Conservation (phyloP, 2,888 invertebrate species). For the Dryobota labecula region DNA sequence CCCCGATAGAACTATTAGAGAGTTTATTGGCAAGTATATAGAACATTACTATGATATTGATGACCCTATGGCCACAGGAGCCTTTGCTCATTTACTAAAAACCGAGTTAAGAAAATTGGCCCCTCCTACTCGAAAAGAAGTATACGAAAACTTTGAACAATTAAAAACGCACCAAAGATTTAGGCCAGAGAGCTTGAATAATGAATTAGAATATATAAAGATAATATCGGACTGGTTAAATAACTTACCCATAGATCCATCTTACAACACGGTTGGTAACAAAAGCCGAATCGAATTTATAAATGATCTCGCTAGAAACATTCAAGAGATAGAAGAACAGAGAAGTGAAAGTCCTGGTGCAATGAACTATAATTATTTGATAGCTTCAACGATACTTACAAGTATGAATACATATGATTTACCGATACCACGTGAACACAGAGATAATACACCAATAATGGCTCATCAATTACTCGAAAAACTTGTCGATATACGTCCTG, state of each 20-base stretch:
- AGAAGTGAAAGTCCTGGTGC: conserved; percentile 64
- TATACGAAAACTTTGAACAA: conserved; percentile 67
- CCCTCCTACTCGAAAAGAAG: conserved; percentile 68
- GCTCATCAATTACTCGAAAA: conserved; percentile 67
- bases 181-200: conserved; percentile 65
- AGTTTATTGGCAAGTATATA: conserved; percentile 75
- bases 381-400: conserved; percentile 67
- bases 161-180: conserved; percentile 58
- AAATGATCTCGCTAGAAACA: conserved; percentile 74
- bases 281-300: conserved; percentile 74
- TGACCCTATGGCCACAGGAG: conserved; percentile 72
- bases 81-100: conserved; percentile 74
- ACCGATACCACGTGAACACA: conserved; percentile 67
- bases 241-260: conserved; percentile 70
- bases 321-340: conserved; percentile 74
- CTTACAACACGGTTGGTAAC: conserved; percentile 71
- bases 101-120: conserved; percentile 73
- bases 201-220: conserved; percentile 77
- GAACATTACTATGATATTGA: conserved; percentile 74
- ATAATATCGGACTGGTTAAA: conserved; percentile 81
- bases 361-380: conserved; percentile 71
- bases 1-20: conserved; percentile 72
- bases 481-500: conserved; percentile 56
- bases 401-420: conserved; percentile 63
- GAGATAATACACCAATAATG: conserved; percentile 61